Evolutionary conservation across 23 tunicate genomes (phyloP).

Genomic region (Ciona savignyi): DNA sequence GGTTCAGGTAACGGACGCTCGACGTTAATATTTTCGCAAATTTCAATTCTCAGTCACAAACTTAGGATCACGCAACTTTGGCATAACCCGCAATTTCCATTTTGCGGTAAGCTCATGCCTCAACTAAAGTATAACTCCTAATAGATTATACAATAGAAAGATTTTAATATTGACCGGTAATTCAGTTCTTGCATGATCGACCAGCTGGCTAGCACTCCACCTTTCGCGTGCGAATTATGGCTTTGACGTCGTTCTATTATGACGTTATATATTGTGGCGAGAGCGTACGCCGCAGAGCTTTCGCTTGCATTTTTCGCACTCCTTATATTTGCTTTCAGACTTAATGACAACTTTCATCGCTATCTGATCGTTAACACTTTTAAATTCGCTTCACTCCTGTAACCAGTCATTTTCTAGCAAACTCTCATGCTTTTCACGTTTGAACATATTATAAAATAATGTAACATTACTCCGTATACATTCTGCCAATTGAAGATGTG

Average conservation of each 20-base stretch:
- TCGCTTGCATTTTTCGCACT: background rate
- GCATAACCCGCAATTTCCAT: no score
- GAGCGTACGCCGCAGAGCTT: background rate
- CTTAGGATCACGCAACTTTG: no score
- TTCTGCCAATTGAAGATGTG: no score
- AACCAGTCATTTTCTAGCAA: background rate
- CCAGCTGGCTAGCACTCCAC: background rate
- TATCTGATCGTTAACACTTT: background rate
- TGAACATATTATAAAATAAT: no score
- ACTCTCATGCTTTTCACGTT: no score
- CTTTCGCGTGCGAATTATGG: conserved; percentile 1
- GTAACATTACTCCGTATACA: no score
- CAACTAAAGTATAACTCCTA: no score
- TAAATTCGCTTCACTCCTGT: background rate
- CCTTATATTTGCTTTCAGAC: background rate
- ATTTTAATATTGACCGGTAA: background rate
- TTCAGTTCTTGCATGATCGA: background rate
- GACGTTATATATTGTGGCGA: background rate
- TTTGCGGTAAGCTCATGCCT: no score
- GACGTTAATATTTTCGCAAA: background rate
- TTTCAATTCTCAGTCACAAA: no score
- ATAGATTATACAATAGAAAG: background rate
- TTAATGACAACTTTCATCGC: background rate
- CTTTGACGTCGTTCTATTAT: background rate
- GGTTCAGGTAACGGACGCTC: background rate